These are phyloP conservation scores for Philypnodon macrostomus DNA, from an alignment of 2,797 vertebrate genomes.

Conservation along the genomic window DNA sequence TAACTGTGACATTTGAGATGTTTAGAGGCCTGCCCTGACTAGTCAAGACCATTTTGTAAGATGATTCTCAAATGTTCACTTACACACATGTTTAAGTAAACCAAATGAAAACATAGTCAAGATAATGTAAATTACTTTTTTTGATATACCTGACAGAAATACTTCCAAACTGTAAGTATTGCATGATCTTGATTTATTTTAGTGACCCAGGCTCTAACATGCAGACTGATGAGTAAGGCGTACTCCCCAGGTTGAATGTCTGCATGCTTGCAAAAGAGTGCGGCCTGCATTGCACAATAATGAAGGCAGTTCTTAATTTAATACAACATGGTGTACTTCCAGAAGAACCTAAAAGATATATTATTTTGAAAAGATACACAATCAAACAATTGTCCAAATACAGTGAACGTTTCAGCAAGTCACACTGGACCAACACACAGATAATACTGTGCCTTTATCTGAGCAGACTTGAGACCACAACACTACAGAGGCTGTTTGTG, in stretches of 20 bases:
- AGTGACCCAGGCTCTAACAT: constrained; percentile 8
- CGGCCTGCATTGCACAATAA: constrained; percentile 24
- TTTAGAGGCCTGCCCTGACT: constrained; percentile 13
- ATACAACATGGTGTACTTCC: not conserved
- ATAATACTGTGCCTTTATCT: not conserved
- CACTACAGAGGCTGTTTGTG: not conserved
- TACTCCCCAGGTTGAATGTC: constrained; percentile 26
- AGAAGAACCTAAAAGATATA: too few relatives aligned
- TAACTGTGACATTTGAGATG: constrained; percentile 53
- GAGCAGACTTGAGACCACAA: not conserved
- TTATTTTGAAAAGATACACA: too few relatives aligned
- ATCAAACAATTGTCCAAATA: not conserved
- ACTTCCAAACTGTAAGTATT: too few relatives aligned
- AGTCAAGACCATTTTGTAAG: constrained; percentile 28
- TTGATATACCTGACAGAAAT: too few relatives aligned
- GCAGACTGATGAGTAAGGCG: constrained; percentile 23
- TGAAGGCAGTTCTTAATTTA: constrained; percentile 5
- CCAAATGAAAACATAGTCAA: too few relatives aligned
- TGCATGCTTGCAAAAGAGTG: constrained; percentile 22
- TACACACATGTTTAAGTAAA: constrained; percentile 11
- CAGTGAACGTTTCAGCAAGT: not conserved
- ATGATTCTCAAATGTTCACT: constrained; percentile 25
- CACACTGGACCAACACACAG: not conserved
- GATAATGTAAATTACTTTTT: too few relatives aligned
- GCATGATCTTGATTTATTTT: not conserved